These are phyloP conservation scores for Heliconius hortense DNA, from an alignment of 2,888 invertebrate genomes.

Conservation along the genomic window DNA sequence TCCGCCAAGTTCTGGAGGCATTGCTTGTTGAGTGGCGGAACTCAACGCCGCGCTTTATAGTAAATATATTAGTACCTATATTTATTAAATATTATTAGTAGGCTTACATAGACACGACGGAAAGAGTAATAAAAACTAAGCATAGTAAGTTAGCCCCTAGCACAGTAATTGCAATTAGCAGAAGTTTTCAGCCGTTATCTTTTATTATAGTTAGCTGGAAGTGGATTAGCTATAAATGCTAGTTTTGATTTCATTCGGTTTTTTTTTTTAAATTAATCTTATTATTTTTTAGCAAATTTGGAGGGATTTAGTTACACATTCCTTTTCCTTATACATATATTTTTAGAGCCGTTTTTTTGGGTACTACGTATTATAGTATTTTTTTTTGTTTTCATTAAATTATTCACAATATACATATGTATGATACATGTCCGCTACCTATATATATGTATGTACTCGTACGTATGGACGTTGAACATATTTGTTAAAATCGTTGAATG, in stretches of 20 bases:
- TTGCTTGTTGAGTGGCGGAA: too few species aligned
- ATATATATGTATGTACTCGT: too few species aligned
- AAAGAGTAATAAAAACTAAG: slow-evolving; percentile 16
- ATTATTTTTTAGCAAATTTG: background rate
- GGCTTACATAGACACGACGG: background rate
- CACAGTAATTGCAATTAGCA: slow-evolving; percentile 14
- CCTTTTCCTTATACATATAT: too few species aligned
- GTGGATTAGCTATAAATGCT: background rate
- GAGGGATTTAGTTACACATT: too few species aligned
- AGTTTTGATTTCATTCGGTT: background rate
- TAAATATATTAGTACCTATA: too few species aligned
- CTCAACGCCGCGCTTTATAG: too few species aligned
- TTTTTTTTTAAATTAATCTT: background rate
- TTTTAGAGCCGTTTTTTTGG: too few species aligned
- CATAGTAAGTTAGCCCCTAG: slow-evolving; percentile 15
- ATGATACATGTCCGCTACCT: background rate
- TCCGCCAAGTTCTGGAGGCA: too few species aligned
- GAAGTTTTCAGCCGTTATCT: slow-evolving; percentile 13
- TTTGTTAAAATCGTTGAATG: too few species aligned
- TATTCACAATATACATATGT: background rate
- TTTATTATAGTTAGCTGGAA: slow-evolving; percentile 6
- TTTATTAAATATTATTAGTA: background rate
- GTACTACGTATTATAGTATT: background rate
- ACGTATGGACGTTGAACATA: too few species aligned
- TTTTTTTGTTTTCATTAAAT: background rate